A percentile compares a stretch with the other conserved stretches of the same genome.
phyloP scores from a whole-genome alignment of 2,888 invertebrate species.

The Apotomis capreana region DNA sequence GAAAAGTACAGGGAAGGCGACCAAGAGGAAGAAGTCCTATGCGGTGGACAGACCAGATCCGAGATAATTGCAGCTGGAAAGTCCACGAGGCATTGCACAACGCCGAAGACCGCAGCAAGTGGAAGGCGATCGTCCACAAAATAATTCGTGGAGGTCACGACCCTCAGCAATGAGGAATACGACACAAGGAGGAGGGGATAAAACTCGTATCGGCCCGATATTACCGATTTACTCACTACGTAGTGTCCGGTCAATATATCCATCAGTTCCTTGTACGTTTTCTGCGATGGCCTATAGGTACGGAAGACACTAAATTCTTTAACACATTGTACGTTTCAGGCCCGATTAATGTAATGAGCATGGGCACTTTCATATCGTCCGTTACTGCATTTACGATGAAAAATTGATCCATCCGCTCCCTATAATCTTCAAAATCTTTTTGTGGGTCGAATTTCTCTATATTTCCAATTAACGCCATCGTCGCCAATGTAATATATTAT shows the following conservation, averaged over 20 bases:
- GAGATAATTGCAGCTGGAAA: too few relatives aligned
- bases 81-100: too few relatives aligned
- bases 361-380: neutral
- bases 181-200: too few relatives aligned
- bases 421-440: neutral
- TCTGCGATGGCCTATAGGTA: neutral
- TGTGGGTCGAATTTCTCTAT: neutral
- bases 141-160: too few relatives aligned
- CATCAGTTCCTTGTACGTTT: neutral
- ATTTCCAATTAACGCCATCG: slow-evolving; percentile 1
- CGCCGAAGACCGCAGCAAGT: too few relatives aligned
- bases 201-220: neutral
- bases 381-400: neutral
- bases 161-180: too few relatives aligned
- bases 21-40: too few relatives aligned
- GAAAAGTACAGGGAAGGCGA: too few relatives aligned
- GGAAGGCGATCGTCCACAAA: too few relatives aligned
- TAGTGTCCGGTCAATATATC: neutral
- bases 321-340: neutral
- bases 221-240: neutral
- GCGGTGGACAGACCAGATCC: too few relatives aligned
- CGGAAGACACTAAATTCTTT: neutral
- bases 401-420: slow-evolving; percentile 1
- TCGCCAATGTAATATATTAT: slow-evolving; percentile 36
- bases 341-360: neutral